A percentile compares a stretch with the other conserved stretches of the same genome.
These are phyloP conservation scores for Dipodomys merriami DNA, from an alignment of 2,113 vertebrate species.

Conservation along the genomic window DNA sequence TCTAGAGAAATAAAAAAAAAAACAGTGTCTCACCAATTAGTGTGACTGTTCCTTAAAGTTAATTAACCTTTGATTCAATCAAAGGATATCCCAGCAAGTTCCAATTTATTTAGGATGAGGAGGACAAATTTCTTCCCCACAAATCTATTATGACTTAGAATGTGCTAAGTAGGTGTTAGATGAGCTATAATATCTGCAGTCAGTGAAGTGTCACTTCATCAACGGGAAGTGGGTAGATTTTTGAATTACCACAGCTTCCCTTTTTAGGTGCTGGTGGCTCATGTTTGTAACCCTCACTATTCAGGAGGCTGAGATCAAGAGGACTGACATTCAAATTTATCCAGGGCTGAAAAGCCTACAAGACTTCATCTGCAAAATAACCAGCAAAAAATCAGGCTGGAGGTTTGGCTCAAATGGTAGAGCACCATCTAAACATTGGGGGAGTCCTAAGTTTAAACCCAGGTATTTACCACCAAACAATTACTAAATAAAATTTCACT, in stretches of 20 bases:
- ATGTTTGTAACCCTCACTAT: no score
- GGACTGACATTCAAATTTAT: no score
- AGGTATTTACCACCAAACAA: no score
- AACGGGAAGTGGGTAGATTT: background rate
- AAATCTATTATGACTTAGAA: background rate
- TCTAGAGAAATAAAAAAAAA: conserved; percentile 65
- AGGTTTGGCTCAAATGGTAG: no score
- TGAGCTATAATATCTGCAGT: background rate
- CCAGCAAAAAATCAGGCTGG: no score
- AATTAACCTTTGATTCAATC: conserved; percentile 73
- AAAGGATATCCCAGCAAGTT: conserved; percentile 26
- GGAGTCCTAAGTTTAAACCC: no score
- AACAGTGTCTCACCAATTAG: conserved; percentile 54
- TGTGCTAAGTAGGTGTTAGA: background rate
- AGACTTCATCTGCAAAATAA: no score
- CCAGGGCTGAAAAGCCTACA: no score
- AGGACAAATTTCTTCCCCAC: background rate
- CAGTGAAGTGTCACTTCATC: background rate
- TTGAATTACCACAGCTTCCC: no score
- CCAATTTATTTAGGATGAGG: background rate
- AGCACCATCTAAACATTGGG: no score
- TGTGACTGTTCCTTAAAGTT: conserved; percentile 61
- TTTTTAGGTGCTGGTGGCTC: no score
- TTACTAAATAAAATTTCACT: conserved; percentile 30
- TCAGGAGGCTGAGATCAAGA: no score